Evolutionary conservation across 2,797 vertebrate species (phyloP).

Genomic region (Acrossocheilus fasciatus): DNA sequence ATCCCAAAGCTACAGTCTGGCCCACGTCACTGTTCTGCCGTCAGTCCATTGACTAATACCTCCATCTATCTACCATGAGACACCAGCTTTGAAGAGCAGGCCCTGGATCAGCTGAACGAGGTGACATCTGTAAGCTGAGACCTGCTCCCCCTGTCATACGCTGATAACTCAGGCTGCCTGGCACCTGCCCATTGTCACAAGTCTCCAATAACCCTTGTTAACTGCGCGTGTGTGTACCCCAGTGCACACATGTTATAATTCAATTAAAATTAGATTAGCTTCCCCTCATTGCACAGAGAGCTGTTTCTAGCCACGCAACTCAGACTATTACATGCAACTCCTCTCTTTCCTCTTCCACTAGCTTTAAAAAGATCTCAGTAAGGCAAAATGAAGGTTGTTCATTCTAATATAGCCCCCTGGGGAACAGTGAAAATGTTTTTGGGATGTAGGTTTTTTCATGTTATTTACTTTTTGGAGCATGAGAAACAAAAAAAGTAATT

Average conservation of each 20-base stretch:
- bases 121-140: slow-evolving; percentile 2
- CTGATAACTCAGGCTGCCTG: slow-evolving; percentile 50
- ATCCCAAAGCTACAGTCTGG: slow-evolving; percentile 8
- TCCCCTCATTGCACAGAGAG: slow-evolving; percentile 50
- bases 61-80: background rate
- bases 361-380: background rate
- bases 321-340: background rate
- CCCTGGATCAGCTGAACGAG: slow-evolving; percentile 23
- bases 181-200: slow-evolving; percentile 55
- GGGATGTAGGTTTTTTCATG: background rate
- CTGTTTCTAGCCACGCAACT: background rate
- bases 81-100: background rate
- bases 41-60: background rate
- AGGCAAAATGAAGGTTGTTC: background rate
- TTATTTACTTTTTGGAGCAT: background rate
- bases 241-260: slow-evolving; percentile 56
- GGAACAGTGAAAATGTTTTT: background rate
- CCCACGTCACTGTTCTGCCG: background rate
- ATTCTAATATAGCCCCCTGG: background rate
- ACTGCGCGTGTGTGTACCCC: slow-evolving; percentile 37
- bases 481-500: background rate
- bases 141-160: slow-evolving; percentile 32
- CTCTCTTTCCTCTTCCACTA: background rate
- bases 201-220: slow-evolving; percentile 46
- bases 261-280: slow-evolving; percentile 59